Base-by-base conservation (phyloP, 2,888 invertebrate genomes). In the Ectemnius continuus region DNA sequence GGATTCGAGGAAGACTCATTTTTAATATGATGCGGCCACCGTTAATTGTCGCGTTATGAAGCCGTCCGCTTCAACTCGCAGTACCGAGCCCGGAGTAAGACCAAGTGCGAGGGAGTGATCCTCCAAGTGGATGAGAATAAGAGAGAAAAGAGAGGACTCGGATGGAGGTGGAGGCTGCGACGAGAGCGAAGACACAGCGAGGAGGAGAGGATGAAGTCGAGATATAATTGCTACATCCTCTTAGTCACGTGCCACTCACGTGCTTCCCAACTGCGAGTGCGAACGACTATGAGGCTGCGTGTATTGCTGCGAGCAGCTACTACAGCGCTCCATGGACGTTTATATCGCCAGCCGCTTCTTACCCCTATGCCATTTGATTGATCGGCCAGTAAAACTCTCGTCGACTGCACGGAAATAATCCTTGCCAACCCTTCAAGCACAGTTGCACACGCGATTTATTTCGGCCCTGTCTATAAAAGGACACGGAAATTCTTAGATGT, bases 181-280 rank as follows among this genome's bases (percentile, higher is more conserved):
- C 36, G 36, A 75, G 72, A n/a, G 69, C 80, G 72, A 68, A 75
- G 68, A 64, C 63, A 23, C 64, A 68, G 76, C 64, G 78, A 73
- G 69, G 77, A 81, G 76, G 81, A 80, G 80, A 84, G 82, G 84
- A 84, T 79, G 81, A 79, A 84, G 86, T 83, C 79, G 82, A 84
- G 87, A 86, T 88, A 83, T 88, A 88, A 88, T 88, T 88, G 87
- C 88, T 84, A 85, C 86, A 86, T 88, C 87, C 88, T 88, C 86
- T 88, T 84, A 85, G 88, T 88, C 88, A 87, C 88, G 88, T 88
- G 88, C 88, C 87, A 82, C 85, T 87, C 86, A 85, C 87, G 86
- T 86, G 87, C 83, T 88, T 85, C 83, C 86, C 87, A 86, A 87
- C 86, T 81, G 81, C 81, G 82, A 76, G 81, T 74, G 83, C 84